Evolutionary conservation across 2,888 invertebrate genomes (phyloP).

Genomic region (Synanthedon formicaeformis): DNA sequence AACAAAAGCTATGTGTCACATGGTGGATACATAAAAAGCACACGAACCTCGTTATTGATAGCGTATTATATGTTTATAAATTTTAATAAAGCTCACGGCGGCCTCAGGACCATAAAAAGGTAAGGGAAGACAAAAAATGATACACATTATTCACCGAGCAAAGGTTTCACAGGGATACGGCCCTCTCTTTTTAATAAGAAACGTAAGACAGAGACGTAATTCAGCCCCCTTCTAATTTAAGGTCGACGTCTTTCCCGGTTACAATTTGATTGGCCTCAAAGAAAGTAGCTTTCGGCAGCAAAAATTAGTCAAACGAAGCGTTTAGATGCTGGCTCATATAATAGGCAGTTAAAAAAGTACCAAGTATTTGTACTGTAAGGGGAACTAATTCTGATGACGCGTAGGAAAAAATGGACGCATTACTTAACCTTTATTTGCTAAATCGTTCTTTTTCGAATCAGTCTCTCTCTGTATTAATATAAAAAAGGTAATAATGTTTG

Average conservation of each 20-base stretch:
- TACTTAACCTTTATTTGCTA: too few species aligned
- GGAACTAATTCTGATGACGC: neutral
- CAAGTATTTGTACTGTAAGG: neutral
- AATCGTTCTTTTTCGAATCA: too few species aligned
- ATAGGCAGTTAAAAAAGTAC: neutral
- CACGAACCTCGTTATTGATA: conserved; percentile 29
- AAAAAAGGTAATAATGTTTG: too few species aligned
- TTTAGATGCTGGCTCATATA: conserved; percentile 1
- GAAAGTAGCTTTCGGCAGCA: neutral
- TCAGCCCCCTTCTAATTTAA: conserved; percentile 26
- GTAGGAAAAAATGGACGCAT: neutral
- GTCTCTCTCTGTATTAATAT: too few species aligned
- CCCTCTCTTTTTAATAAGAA: conserved; percentile 22
- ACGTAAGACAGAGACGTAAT: conserved; percentile 28
- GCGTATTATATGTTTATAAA: conserved; percentile 23
- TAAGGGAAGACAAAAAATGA: conserved; percentile 35
- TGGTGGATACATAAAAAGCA: neutral
- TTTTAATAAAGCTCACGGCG: conserved; percentile 28
- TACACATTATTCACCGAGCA: conserved; percentile 32
- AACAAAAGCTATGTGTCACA: neutral
- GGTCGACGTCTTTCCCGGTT: conserved; percentile 20
- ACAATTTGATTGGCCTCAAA: conserved; percentile 33
- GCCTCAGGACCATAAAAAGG: conserved; percentile 24
- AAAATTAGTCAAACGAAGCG: conserved; percentile 3
- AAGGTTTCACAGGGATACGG: conserved; percentile 12